A percentile compares a stretch with the other conserved stretches of the same genome.
Conservation (phyloP, 2,113 vertebrate genomes). For the Smithornis capensis region DNA sequence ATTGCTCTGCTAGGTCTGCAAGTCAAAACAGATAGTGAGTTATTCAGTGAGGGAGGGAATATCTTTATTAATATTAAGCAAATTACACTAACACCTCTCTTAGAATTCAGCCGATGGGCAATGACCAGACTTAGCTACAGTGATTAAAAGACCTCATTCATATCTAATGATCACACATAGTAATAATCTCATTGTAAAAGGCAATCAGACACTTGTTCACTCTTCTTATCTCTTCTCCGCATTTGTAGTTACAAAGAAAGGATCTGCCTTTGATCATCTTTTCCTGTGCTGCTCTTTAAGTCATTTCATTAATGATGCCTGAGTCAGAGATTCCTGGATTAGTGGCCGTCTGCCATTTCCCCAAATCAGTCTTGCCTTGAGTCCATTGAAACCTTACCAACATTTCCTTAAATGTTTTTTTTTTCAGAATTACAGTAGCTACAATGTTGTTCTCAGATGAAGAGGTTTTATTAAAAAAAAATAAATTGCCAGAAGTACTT, state of each 20-base stretch:
- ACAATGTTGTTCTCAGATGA: background rate
- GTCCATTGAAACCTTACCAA: background rate
- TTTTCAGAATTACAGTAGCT: background rate
- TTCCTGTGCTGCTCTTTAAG: slow-evolving; percentile 16
- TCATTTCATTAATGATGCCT: slow-evolving; percentile 15
- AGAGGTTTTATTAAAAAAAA: background rate
- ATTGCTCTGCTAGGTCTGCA: background rate
- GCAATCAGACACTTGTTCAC: slow-evolving; percentile 34
- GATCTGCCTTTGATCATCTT: slow-evolving; percentile 36
- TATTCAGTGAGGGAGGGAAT: background rate
- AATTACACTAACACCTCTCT: background rate
- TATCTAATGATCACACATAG: slow-evolving; percentile 28
- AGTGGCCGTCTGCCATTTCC: slow-evolving; percentile 24
- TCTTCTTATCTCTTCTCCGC: slow-evolving; percentile 47
- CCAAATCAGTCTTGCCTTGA: background rate
- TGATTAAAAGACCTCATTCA: slow-evolving; percentile 48
- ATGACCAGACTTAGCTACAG: background rate
- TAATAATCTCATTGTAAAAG: slow-evolving; percentile 43
- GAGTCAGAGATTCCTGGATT: slow-evolving; percentile 4
- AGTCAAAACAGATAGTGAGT: background rate
- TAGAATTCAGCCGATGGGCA: background rate
- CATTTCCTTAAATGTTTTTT: background rate
- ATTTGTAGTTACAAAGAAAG: slow-evolving; percentile 27
- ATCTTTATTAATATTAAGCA: background rate
- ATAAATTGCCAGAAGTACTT: background rate